A percentile compares a stretch with the other conserved stretches of the same genome.
These are phyloP conservation scores for Amiota mariae DNA, from an alignment of 2,888 invertebrate species.

Conservation along the genomic window DNA sequence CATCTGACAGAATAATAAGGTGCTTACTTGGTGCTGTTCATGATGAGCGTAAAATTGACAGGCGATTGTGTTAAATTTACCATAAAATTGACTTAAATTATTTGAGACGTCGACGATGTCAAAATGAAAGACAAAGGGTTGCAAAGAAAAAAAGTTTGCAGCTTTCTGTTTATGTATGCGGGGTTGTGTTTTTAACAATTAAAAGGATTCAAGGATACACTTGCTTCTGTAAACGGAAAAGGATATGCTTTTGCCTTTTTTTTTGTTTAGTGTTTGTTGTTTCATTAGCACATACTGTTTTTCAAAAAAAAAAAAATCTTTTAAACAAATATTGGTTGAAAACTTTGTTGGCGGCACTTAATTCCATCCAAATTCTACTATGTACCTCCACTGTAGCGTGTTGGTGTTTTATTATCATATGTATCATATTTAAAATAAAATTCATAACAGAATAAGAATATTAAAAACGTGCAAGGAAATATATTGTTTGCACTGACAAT, in stretches of 20 bases:
- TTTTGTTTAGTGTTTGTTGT: not conserved
- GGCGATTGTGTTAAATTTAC: constrained; percentile 34
- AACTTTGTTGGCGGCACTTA: constrained; percentile 11
- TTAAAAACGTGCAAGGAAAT: not conserved
- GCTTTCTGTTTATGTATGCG: no score
- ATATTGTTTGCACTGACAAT: constrained; percentile 1
- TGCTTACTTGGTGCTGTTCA: not conserved
- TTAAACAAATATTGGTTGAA: constrained; percentile 16
- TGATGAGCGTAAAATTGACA: constrained; percentile 26
- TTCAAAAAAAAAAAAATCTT: not conserved
- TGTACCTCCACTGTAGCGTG: not conserved
- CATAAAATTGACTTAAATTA: constrained; percentile 35
- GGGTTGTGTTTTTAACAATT: constrained; percentile 16
- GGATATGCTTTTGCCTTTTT: not conserved
- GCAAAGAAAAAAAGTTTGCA: not conserved
- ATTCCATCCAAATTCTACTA: constrained; percentile 8
- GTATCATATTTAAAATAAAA: not conserved
- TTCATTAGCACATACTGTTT: not conserved
- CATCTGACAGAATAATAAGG: constrained; percentile 17
- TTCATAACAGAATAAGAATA: not conserved
- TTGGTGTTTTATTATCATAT: not conserved
- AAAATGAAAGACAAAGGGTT: not conserved
- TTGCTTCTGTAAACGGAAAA: not conserved
- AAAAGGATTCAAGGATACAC: constrained; percentile 4
- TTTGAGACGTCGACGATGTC: constrained; percentile 7